These are phyloP conservation scores for Antitype chi DNA, from an alignment of 2,888 invertebrate genomes.

Conservation along the genomic window DNA sequence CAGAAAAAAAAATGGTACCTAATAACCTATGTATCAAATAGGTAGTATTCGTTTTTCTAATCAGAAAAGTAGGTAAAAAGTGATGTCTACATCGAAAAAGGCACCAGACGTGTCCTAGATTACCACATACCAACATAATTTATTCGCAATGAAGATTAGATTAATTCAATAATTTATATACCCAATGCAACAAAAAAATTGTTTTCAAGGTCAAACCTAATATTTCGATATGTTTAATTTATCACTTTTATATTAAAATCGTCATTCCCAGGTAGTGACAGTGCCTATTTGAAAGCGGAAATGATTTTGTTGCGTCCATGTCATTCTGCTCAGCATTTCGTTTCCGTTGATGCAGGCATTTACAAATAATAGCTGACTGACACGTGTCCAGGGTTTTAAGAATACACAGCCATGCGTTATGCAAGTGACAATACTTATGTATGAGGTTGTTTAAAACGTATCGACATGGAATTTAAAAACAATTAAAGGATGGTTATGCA, in stretches of 20 bases:
- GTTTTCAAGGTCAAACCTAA: constrained; percentile 3
- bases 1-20: not conserved
- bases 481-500: not conserved
- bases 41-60: not conserved
- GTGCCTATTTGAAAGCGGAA: constrained; percentile 40
- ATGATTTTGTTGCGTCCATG: constrained; percentile 31
- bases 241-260: not conserved
- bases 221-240: not conserved
- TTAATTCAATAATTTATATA: not conserved
- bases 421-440: constrained; percentile 14
- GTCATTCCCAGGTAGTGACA: not conserved
- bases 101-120: constrained; percentile 15
- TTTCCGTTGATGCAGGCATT: constrained; percentile 59
- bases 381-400: constrained; percentile 58
- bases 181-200: not conserved
- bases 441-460: not conserved
- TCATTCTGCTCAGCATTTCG: constrained; percentile 47
- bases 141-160: constrained; percentile 23
- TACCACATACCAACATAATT: constrained; percentile 6
- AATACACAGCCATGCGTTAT: constrained; percentile 7
- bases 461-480: not conserved
- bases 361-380: constrained; percentile 58
- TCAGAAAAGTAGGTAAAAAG: not conserved
- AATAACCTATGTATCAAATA: not conserved
- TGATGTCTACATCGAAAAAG: not conserved